Evolutionary conservation across 2,797 vertebrate genomes (phyloP).

Genomic region (Gouania willdenowi): DNA sequence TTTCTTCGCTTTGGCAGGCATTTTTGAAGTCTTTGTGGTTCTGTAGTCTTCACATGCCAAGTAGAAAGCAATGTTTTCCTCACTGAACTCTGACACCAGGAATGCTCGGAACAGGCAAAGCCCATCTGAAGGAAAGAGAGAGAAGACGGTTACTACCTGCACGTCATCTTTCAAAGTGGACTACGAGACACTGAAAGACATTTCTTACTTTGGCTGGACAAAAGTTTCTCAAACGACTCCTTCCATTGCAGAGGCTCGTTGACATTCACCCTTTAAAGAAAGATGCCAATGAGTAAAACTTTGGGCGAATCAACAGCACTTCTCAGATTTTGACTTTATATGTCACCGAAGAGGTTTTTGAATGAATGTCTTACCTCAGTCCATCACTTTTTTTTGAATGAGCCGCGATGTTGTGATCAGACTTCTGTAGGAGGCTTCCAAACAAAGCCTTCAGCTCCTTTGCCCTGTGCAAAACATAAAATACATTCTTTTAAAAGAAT

Average conservation of each 20-base stretch:
- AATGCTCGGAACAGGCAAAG: conserved; percentile 89
- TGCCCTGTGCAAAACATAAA: conserved; percentile 74
- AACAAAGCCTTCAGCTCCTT: conserved; percentile 89
- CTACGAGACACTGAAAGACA: background rate
- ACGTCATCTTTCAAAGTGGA: background rate
- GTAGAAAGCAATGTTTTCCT: conserved; percentile 97
- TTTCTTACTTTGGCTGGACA: conserved; percentile 89
- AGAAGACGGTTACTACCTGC: conserved; percentile 14
- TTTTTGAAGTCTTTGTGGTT: conserved; percentile 82
- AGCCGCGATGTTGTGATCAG: conserved; percentile 64
- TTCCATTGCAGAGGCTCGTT: conserved; percentile 86
- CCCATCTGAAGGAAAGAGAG: conserved; percentile 75
- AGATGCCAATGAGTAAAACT: conserved; percentile 1
- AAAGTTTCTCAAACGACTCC: conserved; percentile 86
- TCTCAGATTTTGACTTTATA: no score
- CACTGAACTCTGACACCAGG: conserved; percentile 91
- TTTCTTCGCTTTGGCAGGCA: conserved; percentile 84
- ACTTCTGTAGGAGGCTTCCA: conserved; percentile 84
- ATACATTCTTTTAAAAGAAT: background rate
- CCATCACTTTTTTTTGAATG: conserved; percentile 63
- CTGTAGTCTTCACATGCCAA: conserved; percentile 93
- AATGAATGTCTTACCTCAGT: conserved; percentile 48
- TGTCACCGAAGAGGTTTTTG: no score
- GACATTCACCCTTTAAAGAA: conserved; percentile 69
- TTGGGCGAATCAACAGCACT: no score